A percentile compares a stretch with the other conserved stretches of the same genome.
These are phyloP conservation scores for Amphipyra berbera DNA, from an alignment of 2,888 invertebrate species.

Conservation along the genomic window DNA sequence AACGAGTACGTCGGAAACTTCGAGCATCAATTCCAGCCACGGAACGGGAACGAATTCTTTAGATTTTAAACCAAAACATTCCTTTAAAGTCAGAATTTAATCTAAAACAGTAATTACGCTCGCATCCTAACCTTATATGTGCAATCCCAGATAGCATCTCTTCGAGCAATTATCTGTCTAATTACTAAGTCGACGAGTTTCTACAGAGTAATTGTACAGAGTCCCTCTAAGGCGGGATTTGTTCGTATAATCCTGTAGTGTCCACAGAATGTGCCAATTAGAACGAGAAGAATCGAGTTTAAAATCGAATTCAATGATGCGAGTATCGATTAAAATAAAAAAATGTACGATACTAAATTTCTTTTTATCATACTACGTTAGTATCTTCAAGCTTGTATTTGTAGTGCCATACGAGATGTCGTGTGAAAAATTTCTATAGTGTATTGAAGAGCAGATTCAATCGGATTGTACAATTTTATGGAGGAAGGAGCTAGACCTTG, in stretches of 20 bases:
- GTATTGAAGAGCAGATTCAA: constrained; percentile 45
- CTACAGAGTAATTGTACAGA: constrained; percentile 45
- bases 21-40: constrained; percentile 27
- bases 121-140: constrained; percentile 50
- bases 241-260: constrained; percentile 43
- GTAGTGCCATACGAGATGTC: constrained; percentile 4
- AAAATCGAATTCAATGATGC: constrained; percentile 12
- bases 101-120: constrained; percentile 52
- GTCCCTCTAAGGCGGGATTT: constrained; percentile 42
- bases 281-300: constrained; percentile 22
- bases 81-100: constrained; percentile 51
- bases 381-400: constrained; percentile 17
- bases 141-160: constrained; percentile 50
- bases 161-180: constrained; percentile 55
- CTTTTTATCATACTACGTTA: too few relatives aligned
- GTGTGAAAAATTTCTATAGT: constrained; percentile 36
- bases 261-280: constrained; percentile 46
- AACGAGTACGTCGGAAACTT: constrained; percentile 24
- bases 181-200: constrained; percentile 46
- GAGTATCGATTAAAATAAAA: background rate
- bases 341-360: too few relatives aligned
- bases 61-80: constrained; percentile 52
- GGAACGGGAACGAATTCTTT: constrained; percentile 42
- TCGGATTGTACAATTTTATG: constrained; percentile 43
- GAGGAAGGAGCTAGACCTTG: constrained; percentile 12